Percentiles rank a stretch among this genome's conserved stretches.
Conservation (phyloP, 2,113 vertebrate genomes). For the Pampusana beccarii region DNA sequence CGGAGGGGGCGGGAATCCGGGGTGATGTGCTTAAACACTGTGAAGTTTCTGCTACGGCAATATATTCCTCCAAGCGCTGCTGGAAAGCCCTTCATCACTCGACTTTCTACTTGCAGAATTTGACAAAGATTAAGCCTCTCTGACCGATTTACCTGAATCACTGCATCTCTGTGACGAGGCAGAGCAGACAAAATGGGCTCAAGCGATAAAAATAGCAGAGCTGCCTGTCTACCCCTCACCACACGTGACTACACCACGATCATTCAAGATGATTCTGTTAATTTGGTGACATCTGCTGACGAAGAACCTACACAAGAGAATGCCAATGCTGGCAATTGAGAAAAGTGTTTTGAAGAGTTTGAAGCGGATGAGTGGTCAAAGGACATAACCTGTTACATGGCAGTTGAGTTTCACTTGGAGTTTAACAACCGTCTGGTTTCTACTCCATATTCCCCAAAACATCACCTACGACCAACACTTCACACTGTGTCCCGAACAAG, state of each 20-base stretch:
- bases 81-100: background rate
- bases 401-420: fast-evolving
- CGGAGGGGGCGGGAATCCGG: background rate
- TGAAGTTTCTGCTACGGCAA: background rate
- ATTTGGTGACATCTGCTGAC: background rate
- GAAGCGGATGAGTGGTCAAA: background rate
- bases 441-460: background rate
- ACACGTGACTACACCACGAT: background rate
- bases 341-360: background rate
- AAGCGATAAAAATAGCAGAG: background rate
- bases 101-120: background rate
- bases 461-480: fast-evolving
- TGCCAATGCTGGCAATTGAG: background rate
- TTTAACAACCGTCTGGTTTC: background rate
- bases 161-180: background rate
- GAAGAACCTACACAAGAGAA: background rate
- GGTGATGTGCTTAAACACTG: background rate
- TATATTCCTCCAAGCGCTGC: background rate
- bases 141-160: background rate
- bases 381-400: background rate
- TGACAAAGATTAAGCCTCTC: background rate
- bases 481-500: background rate
- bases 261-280: background rate
- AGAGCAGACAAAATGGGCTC: constrained; percentile 35
- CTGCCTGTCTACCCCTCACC: background rate